Evolutionary conservation across 2,888 invertebrate genomes (phyloP).

Genomic region (Galerucella calmariensis): DNA sequence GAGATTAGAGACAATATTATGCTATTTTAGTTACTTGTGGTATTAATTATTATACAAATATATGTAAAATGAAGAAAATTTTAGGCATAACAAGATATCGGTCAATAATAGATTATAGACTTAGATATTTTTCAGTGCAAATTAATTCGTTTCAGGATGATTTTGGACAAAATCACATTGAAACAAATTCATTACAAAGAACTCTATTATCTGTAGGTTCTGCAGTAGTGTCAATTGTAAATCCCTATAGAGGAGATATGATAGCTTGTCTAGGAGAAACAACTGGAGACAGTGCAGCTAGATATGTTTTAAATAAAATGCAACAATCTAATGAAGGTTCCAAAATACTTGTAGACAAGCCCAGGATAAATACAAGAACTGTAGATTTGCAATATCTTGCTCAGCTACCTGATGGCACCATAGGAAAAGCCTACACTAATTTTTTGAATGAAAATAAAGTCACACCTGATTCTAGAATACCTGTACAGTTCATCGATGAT

Average conservation of each 20-base stretch:
- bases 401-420: conserved; percentile 79
- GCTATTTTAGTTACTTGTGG: too few relatives aligned
- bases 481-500: conserved; percentile 93
- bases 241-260: conserved; percentile 91
- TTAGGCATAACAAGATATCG: neutral
- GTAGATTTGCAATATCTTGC: conserved; percentile 80
- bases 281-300: conserved; percentile 77
- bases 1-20: too few relatives aligned
- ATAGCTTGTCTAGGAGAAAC: conserved; percentile 95
- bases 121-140: neutral
- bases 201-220: conserved; percentile 84
- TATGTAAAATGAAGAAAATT: conserved; percentile 7
- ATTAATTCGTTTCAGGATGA: conserved; percentile 69
- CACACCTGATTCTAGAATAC: conserved; percentile 89
- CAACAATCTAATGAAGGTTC: conserved; percentile 78
- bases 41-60: neutral
- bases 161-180: conserved; percentile 73
- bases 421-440: conserved; percentile 87
- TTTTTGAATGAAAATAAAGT: conserved; percentile 87
- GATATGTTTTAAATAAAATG: conserved; percentile 81
- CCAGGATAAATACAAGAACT: conserved; percentile 87
- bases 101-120: neutral
- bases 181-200: conserved; percentile 79
- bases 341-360: conserved; percentile 80
- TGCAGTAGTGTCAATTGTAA: conserved; percentile 81